Evolutionary conservation across 2,888 invertebrate genomes (phyloP), one percentile per base, ranked within the genome.

Genomic region (Drosophila leonis): DNA sequence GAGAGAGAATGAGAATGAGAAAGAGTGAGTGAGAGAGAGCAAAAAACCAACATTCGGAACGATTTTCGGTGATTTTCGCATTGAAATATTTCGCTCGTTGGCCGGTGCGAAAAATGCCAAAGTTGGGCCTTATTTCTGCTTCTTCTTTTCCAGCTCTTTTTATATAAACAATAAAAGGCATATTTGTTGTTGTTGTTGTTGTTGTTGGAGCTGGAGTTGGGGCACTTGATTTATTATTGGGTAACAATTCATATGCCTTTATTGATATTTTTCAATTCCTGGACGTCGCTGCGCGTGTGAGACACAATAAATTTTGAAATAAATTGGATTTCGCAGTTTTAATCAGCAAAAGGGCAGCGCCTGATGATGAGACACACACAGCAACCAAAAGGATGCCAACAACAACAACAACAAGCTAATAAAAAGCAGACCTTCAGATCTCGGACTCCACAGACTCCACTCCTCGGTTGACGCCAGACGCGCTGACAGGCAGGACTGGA

Each of bases 231-330:
- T 87, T 87, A 87, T 87, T 88, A 87, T 87, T 87, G 86, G 90
- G 90, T 88, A 89, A 87, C 90, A 89, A 89, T 86, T 86, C 89
- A 87, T 86, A 84, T 86, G 83, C 83, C 88, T 84, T 84, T 84
- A 84, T 84, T 84, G 83, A 84, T 84, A 84, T 84, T 84, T 83
- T 84, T 88, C 86, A 84, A 84, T 84, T 84, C 83, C 83, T 84
- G 81, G 74, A 88, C 83, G 83, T 88, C 86, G 52, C 77, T 69
- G 79, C 78, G 86, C 88, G 83, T 84, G 83, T 84, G 83, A 84
- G 83, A 87, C 85, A 86, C 89, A 86, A 86, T 89, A 89, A 87
- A 89, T 89, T 89, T 88, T 88, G 86, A 89, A 87, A 87, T 87
- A 87, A 87, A 87, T 87, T 89, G 90, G 88, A 83, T 87, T 89